phyloP scores from a whole-genome alignment of 2,797 vertebrate species.

The Oryzias sinensis region DNA sequence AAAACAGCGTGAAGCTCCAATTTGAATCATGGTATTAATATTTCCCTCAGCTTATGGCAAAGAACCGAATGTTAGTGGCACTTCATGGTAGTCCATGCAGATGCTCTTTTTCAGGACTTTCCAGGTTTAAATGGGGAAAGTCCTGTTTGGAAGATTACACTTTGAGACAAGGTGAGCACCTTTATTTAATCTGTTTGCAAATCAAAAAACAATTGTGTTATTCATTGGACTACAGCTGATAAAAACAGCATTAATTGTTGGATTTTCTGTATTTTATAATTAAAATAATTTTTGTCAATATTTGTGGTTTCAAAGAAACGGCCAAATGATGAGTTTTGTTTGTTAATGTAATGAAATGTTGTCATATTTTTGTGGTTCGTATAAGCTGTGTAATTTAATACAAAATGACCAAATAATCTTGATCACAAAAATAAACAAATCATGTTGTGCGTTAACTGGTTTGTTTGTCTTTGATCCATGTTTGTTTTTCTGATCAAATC shows the following conservation, averaged over 20 bases:
- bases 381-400: too few species aligned
- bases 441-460: too few species aligned
- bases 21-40: too few species aligned
- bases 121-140: constrained; percentile 46
- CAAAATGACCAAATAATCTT: too few species aligned
- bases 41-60: background rate
- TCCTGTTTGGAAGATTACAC: constrained; percentile 38
- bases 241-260: background rate
- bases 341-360: background rate
- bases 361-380: too few species aligned
- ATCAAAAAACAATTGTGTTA: constrained; percentile 6
- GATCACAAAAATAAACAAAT: too few species aligned
- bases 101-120: constrained; percentile 53
- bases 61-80: background rate
- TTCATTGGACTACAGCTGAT: background rate
- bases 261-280: background rate
- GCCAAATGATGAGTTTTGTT: background rate
- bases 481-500: too few species aligned
- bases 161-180: constrained; percentile 61
- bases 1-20: too few species aligned
- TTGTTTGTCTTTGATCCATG: too few species aligned
- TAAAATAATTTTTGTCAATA: background rate
- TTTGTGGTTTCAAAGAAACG: background rate
- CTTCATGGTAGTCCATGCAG: constrained; percentile 7
- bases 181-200: constrained; percentile 13